These are phyloP conservation scores for Lapara coniferarum DNA, from an alignment of 2,888 invertebrate genomes.

Conservation along the genomic window DNA sequence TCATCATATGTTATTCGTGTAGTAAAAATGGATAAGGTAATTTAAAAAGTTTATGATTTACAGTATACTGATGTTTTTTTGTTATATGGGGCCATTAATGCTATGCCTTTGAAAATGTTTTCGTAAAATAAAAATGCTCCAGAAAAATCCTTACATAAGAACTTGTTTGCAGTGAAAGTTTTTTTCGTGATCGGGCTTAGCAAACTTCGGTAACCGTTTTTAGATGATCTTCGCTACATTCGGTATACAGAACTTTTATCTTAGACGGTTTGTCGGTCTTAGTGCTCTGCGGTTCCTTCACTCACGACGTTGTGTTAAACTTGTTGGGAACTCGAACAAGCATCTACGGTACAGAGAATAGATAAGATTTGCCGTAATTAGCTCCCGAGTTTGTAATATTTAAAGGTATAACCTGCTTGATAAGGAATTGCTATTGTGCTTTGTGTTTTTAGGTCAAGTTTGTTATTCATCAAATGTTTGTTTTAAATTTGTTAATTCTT, in stretches of 20 bases:
- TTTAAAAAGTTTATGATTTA: too few relatives aligned
- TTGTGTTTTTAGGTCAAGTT: background rate
- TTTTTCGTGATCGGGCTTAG: background rate
- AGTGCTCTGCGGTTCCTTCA: conserved; percentile 24
- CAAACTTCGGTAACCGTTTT: conserved; percentile 9
- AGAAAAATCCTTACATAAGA: background rate
- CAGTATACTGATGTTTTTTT: too few relatives aligned
- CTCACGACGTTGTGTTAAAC: conserved; percentile 38
- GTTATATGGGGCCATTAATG: too few relatives aligned
- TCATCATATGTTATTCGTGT: background rate
- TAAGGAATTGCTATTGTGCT: background rate
- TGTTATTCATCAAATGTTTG: too few relatives aligned
- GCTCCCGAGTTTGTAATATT: conserved; percentile 25
- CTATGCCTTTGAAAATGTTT: background rate
- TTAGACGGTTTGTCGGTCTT: conserved; percentile 9
- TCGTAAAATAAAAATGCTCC: background rate
- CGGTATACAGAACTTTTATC: conserved; percentile 20
- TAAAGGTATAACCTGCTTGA: background rate
- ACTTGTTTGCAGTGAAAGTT: conserved; percentile 16
- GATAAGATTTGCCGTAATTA: conserved; percentile 37
- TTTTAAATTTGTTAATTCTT: too few relatives aligned
- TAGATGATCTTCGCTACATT: conserved; percentile 21
- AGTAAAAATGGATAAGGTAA: too few relatives aligned
- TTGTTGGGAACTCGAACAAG: conserved; percentile 37
- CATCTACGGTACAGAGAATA: conserved; percentile 33